Evolutionary conservation across 92 coral and sea anemone genomes (phyloP).

Genomic region (Muricea muricata): DNA sequence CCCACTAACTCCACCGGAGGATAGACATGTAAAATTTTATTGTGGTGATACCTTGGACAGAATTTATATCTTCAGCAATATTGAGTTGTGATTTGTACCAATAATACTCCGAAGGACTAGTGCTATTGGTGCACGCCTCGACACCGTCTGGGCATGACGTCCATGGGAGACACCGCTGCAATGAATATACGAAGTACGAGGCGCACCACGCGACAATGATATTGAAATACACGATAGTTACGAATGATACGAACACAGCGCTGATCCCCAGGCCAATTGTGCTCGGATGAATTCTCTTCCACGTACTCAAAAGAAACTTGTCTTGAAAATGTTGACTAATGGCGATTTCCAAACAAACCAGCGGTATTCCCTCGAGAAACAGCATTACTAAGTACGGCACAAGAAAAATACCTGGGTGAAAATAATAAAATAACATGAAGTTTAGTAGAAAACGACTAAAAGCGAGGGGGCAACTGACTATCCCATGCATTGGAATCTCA

Average conservation of each 20-base stretch:
- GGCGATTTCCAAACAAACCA: slow-evolving; percentile 93
- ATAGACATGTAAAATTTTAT: too few species aligned
- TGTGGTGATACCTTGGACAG: slow-evolving; percentile 22
- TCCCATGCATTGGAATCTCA: too few species aligned
- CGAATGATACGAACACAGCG: slow-evolving; percentile 69
- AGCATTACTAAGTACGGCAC: slow-evolving; percentile 89
- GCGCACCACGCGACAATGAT: slow-evolving; percentile 90
- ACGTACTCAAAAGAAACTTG: slow-evolving; percentile 69
- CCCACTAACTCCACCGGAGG: too few species aligned
- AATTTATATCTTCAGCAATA: slow-evolving; percentile 72
- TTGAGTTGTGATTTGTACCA: slow-evolving; percentile 87
- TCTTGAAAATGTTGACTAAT: slow-evolving; percentile 87
- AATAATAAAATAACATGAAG: too few species aligned
- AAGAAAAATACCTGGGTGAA: slow-evolving; percentile 76
- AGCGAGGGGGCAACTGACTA: too few species aligned
- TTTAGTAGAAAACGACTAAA: too few species aligned
- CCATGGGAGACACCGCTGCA: slow-evolving; percentile 81
- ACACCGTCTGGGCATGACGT: slow-evolving; percentile 58
- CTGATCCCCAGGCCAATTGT: slow-evolving; percentile 85
- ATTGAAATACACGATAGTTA: slow-evolving; percentile 74
- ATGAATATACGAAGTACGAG: slow-evolving; percentile 77
- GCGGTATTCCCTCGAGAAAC: slow-evolving; percentile 86
- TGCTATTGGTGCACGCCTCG: slow-evolving; percentile 38
- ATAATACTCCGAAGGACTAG: slow-evolving; percentile 82
- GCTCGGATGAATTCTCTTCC: slow-evolving; percentile 76